Base-by-base conservation (phyloP, 2,113 vertebrate genomes). In the Cathartes aura region DNA sequence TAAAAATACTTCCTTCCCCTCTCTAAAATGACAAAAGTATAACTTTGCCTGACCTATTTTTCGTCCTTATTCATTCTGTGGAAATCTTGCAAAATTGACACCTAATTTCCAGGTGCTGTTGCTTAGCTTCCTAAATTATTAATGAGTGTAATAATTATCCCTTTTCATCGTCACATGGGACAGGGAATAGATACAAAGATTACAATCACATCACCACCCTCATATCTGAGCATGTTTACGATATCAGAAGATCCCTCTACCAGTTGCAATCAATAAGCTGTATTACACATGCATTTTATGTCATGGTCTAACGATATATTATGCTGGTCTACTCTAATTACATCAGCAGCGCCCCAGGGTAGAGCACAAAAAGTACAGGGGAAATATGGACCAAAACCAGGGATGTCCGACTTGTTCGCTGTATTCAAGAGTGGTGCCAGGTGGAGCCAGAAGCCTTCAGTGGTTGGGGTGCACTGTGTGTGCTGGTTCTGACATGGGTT, bases 11-110 rank as follows among this genome's bases (percentile, higher is more conserved):
- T 68, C 56, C 47, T 90, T 87, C 50, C 34, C 56, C 60, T 92
- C 83, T 67, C 56, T 73, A 48, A 92, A 95, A 72, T 38, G 76
- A 87, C 76, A 73, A 5, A 75, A 94, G 73, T 40, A 0, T 80
- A 91, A 79, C 95, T 85, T 64, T 48, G n/a, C 73, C 87, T 92
- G 94, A 92, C 95, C 95, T 93, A 79, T 82, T 97, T 97, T 95
- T 75, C 1, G 0, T 45, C 81, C 62, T 79, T 95, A 90, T 53
- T 97, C 66, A 58, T 96, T 82, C 78, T 26, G 73, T 89, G 76
- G 36, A 94, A 96, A 92, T 96, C 56, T 72, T 91, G 83, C 73
- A 95, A 81, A 95, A 82, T 15, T 72, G 89, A 94, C 91, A 95
- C 73, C 53, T 84, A 82, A 97, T 95, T 97, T 97, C 90, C 89